A percentile compares a stretch with the other conserved stretches of the same genome.
Conservation (phyloP, 2,888 invertebrate species). For the Athrips mouffetella region DNA sequence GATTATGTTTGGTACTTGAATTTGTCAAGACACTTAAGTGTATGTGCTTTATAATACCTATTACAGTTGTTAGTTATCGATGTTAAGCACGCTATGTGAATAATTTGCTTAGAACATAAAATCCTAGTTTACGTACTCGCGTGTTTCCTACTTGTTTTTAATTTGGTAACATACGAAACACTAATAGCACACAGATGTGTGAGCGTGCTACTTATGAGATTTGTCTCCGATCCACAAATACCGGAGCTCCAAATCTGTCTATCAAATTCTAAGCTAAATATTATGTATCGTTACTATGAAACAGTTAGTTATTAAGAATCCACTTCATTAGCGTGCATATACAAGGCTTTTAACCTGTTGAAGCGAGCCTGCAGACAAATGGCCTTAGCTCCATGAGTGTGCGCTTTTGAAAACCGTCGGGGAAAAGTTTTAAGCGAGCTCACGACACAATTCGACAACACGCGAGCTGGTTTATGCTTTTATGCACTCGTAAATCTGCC, state of each 20-base stretch:
- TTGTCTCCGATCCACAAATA: no score
- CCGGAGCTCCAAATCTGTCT: no score
- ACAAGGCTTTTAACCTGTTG: conserved; percentile 41
- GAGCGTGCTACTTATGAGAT: no score
- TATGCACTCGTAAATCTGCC: conserved; percentile 42
- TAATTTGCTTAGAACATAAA: no score
- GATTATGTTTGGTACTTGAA: conserved; percentile 1
- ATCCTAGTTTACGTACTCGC: not conserved
- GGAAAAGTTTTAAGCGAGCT: not conserved
- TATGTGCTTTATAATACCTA: not conserved
- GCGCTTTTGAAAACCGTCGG: conserved; percentile 7
- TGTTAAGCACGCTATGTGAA: conserved; percentile 2
- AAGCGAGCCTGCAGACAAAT: conserved; percentile 30
- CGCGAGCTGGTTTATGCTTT: conserved; percentile 26
- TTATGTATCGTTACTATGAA: not conserved
- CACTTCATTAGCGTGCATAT: conserved; percentile 27
- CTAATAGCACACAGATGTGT: no score
- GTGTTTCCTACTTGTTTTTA: no score
- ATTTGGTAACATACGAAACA: no score
- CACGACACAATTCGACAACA: conserved; percentile 18
- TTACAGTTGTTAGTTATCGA: conserved; percentile 10
- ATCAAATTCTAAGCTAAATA: no score
- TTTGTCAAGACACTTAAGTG: conserved; percentile 4
- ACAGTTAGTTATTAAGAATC: conserved; percentile 33
- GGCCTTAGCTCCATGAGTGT: conserved; percentile 14